Percentiles rank a stretch among this genome's conserved stretches.
phyloP scores from a whole-genome alignment of 2,113 vertebrate genomes.

The Bos javanicus region DNA sequence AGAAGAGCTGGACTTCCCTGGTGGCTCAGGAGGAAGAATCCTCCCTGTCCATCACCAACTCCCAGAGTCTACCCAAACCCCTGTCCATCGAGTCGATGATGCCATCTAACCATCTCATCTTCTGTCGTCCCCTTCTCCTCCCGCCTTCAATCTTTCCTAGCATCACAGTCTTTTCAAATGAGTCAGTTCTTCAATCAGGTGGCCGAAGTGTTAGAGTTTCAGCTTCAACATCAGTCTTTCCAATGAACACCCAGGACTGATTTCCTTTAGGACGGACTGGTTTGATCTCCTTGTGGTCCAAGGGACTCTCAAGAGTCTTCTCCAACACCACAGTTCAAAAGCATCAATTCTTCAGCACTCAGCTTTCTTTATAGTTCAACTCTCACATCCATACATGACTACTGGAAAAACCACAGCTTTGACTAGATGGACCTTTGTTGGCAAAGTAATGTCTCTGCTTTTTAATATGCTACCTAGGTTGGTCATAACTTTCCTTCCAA shows the following conservation, averaged over 20 bases:
- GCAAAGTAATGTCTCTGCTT: neutral
- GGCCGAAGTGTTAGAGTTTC: neutral
- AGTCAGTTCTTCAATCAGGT: neutral
- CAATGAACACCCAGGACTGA: neutral
- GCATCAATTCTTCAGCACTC: neutral
- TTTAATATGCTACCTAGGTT: neutral
- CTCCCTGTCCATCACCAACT: neutral
- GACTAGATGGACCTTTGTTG: neutral
- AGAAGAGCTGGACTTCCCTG: neutral
- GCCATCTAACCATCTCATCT: neutral
- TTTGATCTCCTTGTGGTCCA: neutral
- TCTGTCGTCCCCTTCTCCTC: neutral
- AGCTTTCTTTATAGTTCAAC: neutral
- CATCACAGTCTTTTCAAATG: neutral
- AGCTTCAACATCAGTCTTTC: neutral
- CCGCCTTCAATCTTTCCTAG: fast-evolving
- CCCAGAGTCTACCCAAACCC: neutral
- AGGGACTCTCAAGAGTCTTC: neutral
- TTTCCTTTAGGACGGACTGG: neutral
- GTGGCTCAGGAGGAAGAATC: neutral
- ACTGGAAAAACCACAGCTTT: neutral
- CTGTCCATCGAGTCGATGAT: neutral
- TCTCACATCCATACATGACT: neutral
- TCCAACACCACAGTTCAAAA: neutral
- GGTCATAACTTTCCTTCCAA: neutral